A percentile compares a stretch with the other conserved stretches of the same genome.
phyloP scores from a whole-genome alignment of 2,797 vertebrate genomes.

The Emys orbicularis region DNA sequence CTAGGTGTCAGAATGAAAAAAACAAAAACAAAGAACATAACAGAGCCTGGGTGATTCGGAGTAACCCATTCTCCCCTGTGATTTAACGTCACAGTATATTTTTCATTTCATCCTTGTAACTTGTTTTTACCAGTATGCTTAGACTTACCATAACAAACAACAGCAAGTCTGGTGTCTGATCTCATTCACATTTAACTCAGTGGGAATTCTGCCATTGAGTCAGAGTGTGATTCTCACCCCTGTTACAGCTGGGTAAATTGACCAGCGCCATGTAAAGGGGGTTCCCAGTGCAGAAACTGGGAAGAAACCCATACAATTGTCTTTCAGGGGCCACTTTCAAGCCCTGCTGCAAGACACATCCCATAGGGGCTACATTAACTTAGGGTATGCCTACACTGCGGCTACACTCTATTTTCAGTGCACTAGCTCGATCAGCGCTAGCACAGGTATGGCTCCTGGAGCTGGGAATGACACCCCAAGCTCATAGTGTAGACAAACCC shows the following conservation, averaged over 20 bases:
- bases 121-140: conserved; percentile 37
- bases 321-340: background rate
- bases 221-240: background rate
- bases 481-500: background rate
- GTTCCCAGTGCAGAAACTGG: background rate
- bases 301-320: background rate
- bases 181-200: conserved; percentile 28
- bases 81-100: conserved; percentile 28
- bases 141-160: conserved; percentile 24
- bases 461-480: background rate
- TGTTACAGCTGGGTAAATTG: background rate
- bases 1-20: background rate
- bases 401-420: background rate
- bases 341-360: background rate
- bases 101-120: background rate
- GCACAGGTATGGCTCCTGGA: background rate
- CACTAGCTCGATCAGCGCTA: background rate
- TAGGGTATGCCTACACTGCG: background rate
- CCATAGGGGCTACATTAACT: background rate
- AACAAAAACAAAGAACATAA: background rate
- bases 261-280: background rate
- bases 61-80: conserved; percentile 13
- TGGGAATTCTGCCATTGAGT: background rate
- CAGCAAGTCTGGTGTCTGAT: background rate
- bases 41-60: conserved; percentile 47